These are phyloP conservation scores for Brachionus plicatilis DNA, from an alignment of 1,140 invertebrate genomes.

Conservation along the genomic window DNA sequence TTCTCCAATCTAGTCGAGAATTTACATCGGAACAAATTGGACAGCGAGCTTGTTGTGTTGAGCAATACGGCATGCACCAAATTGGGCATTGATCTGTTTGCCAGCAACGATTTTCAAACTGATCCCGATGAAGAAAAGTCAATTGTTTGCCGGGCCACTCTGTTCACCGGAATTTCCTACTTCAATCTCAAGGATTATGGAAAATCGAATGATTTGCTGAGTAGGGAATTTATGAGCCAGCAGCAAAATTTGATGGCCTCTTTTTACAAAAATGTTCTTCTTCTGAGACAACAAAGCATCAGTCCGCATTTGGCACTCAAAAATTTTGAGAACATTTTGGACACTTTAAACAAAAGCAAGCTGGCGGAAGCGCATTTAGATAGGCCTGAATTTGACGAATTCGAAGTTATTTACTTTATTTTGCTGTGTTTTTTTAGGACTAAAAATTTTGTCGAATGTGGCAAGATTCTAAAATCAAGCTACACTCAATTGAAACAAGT, in stretches of 20 bases:
- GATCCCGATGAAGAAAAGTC: neutral
- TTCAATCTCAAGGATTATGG: slow-evolving; percentile 8
- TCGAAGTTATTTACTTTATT: slow-evolving; percentile 5
- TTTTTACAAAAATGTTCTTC: slow-evolving; percentile 11
- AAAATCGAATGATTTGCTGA: neutral
- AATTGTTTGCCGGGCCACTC: neutral
- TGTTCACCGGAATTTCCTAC: neutral
- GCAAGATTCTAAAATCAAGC: neutral
- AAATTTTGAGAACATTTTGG: slow-evolving; percentile 1
- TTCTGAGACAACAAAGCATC: neutral
- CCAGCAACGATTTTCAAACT: neutral
- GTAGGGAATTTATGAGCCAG: neutral
- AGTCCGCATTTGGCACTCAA: neutral
- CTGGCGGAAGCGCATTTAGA: neutral
- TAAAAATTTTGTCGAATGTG: slow-evolving; percentile 14
- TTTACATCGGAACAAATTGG: neutral
- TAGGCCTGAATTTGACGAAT: neutral
- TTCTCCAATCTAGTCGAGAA: neutral
- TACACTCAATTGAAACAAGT: neutral
- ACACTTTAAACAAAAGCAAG: neutral
- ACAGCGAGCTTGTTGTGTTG: neutral
- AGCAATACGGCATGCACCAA: neutral
- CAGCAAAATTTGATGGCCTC: neutral
- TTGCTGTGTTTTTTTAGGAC: neutral
- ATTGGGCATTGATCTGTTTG: neutral